Evolutionary conservation across 2,113 vertebrate genomes (phyloP).

Genomic region (Amphiprion ocellaris): DNA sequence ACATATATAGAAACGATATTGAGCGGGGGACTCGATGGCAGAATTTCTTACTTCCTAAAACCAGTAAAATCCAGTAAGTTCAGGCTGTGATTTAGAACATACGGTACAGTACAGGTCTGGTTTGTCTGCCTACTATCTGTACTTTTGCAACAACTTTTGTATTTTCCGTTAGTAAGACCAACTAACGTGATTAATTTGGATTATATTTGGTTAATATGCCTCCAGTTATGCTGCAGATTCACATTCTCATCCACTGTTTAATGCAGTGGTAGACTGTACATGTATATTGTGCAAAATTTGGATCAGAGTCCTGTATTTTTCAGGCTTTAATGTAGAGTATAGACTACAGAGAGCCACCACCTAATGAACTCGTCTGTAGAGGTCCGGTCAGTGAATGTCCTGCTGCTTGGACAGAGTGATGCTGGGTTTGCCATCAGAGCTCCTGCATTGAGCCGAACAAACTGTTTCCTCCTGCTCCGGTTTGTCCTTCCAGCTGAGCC

Average conservation of each 20-base stretch:
- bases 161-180: neutral
- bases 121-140: neutral
- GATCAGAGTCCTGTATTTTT: no score
- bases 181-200: neutral
- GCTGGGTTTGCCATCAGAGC: conserved; percentile 39
- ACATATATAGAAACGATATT: no score
- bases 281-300: no score
- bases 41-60: no score
- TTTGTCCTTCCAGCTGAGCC: conserved; percentile 42
- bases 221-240: neutral
- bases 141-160: accelerated
- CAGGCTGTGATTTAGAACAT: no score
- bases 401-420: conserved; percentile 19
- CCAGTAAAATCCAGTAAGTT: no score
- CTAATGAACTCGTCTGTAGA: conserved; percentile 28
- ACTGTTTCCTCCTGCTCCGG: conserved; percentile 46
- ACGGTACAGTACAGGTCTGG: neutral
- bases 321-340: no score
- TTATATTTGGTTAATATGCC: neutral
- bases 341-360: neutral
- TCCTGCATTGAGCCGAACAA: conserved; percentile 59
- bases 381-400: conserved; percentile 28
- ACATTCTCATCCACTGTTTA: no score
- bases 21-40: no score
- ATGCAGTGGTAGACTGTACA: no score